Evolutionary conservation across 2,797 vertebrate genomes (phyloP).

Genomic region (Amblyraja radiata): DNA sequence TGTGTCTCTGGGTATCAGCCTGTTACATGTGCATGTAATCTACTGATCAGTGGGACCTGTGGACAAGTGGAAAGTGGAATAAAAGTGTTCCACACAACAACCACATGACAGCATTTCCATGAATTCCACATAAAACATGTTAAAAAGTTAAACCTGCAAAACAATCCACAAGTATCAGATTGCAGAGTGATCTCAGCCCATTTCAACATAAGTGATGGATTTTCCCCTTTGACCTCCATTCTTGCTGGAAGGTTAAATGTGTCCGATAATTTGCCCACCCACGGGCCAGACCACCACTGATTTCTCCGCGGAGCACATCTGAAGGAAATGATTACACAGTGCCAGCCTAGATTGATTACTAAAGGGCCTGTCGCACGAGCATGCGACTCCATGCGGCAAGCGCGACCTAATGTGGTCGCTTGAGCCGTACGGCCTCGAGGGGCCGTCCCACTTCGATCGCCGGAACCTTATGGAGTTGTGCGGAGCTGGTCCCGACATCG

Average conservation of each 20-base stretch:
- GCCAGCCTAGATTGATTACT: neutral
- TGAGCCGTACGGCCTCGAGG: too few species aligned
- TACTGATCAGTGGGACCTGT: neutral
- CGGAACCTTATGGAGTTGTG: too few species aligned
- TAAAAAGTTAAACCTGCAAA: neutral
- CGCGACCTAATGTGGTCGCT: too few species aligned
- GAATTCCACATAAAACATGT: neutral
- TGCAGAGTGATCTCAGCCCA: neutral
- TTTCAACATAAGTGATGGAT: neutral
- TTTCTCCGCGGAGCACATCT: neutral
- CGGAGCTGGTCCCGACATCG: too few species aligned
- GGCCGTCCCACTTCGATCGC: too few species aligned
- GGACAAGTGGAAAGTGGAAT: neutral
- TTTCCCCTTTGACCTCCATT: neutral
- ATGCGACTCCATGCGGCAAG: too few species aligned
- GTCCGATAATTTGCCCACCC: neutral
- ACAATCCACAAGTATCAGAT: neutral
- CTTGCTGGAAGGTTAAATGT: neutral
- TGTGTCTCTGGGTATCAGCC: too few species aligned
- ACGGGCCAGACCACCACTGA: neutral
- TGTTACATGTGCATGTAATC: too few species aligned
- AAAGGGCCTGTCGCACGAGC: too few species aligned
- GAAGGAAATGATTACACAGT: neutral
- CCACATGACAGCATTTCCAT: neutral
- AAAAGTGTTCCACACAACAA: neutral